Base-by-base conservation (phyloP, 2,888 invertebrate genomes). In the Coelopa pilipes region DNA sequence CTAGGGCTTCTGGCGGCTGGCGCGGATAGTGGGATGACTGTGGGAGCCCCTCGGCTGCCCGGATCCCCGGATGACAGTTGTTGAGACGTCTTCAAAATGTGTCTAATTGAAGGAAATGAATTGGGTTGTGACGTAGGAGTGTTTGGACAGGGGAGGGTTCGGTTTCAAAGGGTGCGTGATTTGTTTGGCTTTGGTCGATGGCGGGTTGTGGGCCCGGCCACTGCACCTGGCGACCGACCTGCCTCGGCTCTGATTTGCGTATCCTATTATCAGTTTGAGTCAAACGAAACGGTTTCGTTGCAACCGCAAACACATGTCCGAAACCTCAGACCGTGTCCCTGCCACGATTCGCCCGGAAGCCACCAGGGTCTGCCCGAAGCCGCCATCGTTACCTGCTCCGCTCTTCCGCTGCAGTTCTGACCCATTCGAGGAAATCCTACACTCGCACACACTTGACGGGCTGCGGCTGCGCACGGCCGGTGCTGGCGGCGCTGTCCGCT, bases 261-360 rank as follows among this genome's bases (percentile, higher is more conserved):
- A 4, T 34, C 34, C 34, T 7, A 34, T 34, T n/a, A n/a, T 34
- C 34, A 4, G 34, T 2, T 34, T 2, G 34, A 34, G 34, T 34
- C 34, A 34, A 34, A 34, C 34, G 34, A 34, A 34, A 7, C 34
- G 34, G 34, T 34, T 34, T 7, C 34, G 4, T 34, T 34, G 4
- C 7, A 55, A 77, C 74, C 74, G 47, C 75, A 76, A 59, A 76
- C 80, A 80, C 79, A 79, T 79, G 79, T 77, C 74, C 55, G 49
- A 77, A 81, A 81, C 83, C 83, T 76, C 84, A 84, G 77, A 79
- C 74, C 68, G 76, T 70, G 17, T 59, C 45, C 60, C 17, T 46
- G 45, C 9, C 46, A 49, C 62, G 15, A 67, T 45, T 62, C 47
- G 55, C 60, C 62, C 60, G 63, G 75, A 24, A 13, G 50, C 12